A percentile compares a stretch with the other conserved stretches of the same genome.
phyloP scores from a whole-genome alignment of 2,113 vertebrate species.

The Myotis yumanensis region DNA sequence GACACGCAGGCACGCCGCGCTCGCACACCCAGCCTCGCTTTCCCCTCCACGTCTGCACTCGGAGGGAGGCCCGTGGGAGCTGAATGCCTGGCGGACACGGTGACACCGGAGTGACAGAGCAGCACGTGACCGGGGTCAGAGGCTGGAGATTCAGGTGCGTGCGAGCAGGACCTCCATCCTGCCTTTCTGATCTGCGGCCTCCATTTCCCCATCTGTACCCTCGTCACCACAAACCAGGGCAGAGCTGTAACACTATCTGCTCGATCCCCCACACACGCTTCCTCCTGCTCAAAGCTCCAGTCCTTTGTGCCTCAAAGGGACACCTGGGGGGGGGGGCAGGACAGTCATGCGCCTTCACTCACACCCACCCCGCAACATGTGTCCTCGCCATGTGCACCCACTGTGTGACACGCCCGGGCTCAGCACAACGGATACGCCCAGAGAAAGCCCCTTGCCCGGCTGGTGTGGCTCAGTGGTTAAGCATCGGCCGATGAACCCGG shows the following conservation, averaged over 20 bases:
- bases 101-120: not conserved
- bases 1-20: not conserved
- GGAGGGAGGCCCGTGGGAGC: not conserved
- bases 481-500: too few relatives aligned
- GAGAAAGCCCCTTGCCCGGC: not conserved
- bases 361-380: fast-evolving
- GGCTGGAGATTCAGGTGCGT: not conserved
- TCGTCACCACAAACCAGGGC: not conserved
- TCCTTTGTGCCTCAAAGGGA: not conserved
- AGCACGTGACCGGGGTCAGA: not conserved
- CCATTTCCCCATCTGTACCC: not conserved
- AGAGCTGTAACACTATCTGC: not conserved
- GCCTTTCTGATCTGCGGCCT: not conserved
- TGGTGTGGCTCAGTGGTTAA: too few relatives aligned
- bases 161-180: not conserved
- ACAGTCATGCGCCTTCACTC: not conserved
- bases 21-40: too few relatives aligned
- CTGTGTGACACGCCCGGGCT: not conserved
- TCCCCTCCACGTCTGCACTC: not conserved
- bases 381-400: not conserved
- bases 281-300: not conserved
- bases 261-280: not conserved
- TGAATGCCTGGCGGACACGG: not conserved
- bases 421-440: not conserved
- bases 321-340: too few relatives aligned